Evolutionary conservation across 2,797 vertebrate genomes (phyloP).

Genomic region (Acipenser oxyrinchus): DNA sequence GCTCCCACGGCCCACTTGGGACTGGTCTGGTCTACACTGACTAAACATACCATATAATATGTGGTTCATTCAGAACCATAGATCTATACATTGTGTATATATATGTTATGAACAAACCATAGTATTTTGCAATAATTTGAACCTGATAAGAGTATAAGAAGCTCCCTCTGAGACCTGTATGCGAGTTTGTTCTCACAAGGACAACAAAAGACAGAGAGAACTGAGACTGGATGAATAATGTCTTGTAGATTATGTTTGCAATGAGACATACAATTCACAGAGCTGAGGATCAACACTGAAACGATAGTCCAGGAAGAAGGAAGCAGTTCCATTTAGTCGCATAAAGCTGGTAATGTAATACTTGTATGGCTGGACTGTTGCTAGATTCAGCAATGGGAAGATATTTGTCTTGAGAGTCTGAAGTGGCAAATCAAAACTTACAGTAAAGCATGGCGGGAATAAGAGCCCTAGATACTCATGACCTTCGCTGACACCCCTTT

Average conservation of each 20-base stretch:
- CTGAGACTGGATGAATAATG: constrained; percentile 26
- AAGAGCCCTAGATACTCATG: constrained; percentile 55
- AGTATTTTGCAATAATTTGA: too few relatives aligned
- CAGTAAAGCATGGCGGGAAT: constrained; percentile 42
- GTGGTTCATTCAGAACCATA: too few relatives aligned
- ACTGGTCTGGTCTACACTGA: too few relatives aligned
- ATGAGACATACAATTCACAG: constrained; percentile 14
- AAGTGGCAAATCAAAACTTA: constrained; percentile 50
- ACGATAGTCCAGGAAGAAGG: constrained; percentile 16
- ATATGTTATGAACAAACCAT: too few relatives aligned
- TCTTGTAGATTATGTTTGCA: background rate
- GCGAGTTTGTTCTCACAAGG: background rate
- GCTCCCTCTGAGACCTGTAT: too few relatives aligned
- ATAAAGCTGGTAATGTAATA: constrained; percentile 44
- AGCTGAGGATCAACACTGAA: constrained; percentile 18
- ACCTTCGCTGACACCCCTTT: constrained; percentile 76
- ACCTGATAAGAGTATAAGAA: too few relatives aligned
- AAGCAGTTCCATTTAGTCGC: constrained; percentile 23
- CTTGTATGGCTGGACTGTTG: constrained; percentile 33
- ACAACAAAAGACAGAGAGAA: constrained; percentile 27
- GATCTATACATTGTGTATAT: too few relatives aligned
- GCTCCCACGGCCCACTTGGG: too few relatives aligned
- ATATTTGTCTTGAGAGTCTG: constrained; percentile 69
- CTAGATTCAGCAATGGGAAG: constrained; percentile 46
- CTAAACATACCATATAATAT: too few relatives aligned